Evolutionary conservation across 1,140 invertebrate species (phyloP).

Genomic region (Akabosia matsudoensis): DNA sequence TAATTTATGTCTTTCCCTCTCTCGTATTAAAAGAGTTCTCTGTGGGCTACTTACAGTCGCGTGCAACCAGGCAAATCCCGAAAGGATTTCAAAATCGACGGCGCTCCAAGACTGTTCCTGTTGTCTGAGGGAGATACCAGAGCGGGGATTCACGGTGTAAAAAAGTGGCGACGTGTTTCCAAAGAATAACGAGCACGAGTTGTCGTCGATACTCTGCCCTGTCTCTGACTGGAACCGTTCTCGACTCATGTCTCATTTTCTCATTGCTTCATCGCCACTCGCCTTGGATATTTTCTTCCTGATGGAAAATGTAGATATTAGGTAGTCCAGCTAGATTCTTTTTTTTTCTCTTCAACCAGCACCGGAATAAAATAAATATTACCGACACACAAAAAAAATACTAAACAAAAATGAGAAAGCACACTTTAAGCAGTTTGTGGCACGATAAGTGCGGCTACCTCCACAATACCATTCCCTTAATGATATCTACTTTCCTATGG

Average conservation of each 20-base stretch:
- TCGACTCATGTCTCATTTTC: slow-evolving; percentile 17
- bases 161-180: slow-evolving; percentile 29
- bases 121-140: slow-evolving; percentile 11
- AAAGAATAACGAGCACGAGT: slow-evolving; percentile 1
- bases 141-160: slow-evolving; percentile 26
- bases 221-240: slow-evolving; percentile 39
- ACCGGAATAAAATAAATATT: no score
- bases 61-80: slow-evolving; percentile 35
- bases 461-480: background rate
- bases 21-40: no score
- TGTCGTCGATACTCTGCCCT: slow-evolving; percentile 29
- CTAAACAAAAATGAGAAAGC: background rate
- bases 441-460: no score
- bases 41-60: slow-evolving; percentile 32
- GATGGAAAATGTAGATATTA: background rate
- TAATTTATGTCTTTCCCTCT: background rate
- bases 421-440: no score
- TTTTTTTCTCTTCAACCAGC: no score
- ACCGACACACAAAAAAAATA: no score
- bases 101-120: slow-evolving; percentile 33
- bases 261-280: background rate
- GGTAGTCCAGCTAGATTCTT: background rate
- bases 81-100: slow-evolving; percentile 34
- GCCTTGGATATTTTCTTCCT: no score
- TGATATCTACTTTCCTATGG: background rate